Conservation (phyloP, 2,888 invertebrate species). For the Eubasilissa splendida region DNA sequence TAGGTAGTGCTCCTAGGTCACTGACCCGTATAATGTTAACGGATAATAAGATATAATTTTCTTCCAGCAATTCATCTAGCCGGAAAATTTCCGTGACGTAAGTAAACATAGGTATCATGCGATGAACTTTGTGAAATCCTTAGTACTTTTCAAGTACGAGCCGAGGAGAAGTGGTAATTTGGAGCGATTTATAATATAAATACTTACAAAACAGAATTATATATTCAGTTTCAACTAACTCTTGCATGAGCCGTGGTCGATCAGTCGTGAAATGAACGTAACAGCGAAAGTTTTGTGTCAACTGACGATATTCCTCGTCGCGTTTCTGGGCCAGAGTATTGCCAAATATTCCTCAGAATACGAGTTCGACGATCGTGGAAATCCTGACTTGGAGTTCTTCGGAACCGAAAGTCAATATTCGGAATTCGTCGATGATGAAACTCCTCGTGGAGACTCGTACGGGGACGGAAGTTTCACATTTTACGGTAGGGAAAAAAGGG, state of each 20-base stretch:
- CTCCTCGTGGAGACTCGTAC: conserved; percentile 14
- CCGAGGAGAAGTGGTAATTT: conserved; percentile 56
- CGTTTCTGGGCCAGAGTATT: conserved; percentile 56
- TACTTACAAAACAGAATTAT: conserved; percentile 57
- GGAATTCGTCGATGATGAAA: conserved; percentile 51
- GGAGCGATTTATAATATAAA: conserved; percentile 55
- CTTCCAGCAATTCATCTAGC: neutral
- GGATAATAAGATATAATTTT: neutral
- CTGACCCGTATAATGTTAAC: neutral
- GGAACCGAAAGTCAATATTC: conserved; percentile 47
- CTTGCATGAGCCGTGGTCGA: conserved; percentile 57
- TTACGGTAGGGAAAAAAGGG: conserved; percentile 46
- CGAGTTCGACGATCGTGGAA: conserved; percentile 49
- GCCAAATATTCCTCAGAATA: conserved; percentile 48
- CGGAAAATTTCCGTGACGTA: conserved; percentile 15
- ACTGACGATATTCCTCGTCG: conserved; percentile 55
- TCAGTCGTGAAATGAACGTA: conserved; percentile 57
- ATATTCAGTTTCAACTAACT: conserved; percentile 57
- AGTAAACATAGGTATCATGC: conserved; percentile 20
- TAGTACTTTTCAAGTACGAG: conserved; percentile 41
- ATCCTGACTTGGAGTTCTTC: conserved; percentile 38
- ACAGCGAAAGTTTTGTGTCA: conserved; percentile 58
- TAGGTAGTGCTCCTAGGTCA: neutral
- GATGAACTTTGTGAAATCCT: conserved; percentile 51
- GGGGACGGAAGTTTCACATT: conserved; percentile 21